Percentiles rank a stretch among this genome's conserved stretches.
phyloP scores from a whole-genome alignment of 2,888 invertebrate species.

The Leptopterna dolabrata region DNA sequence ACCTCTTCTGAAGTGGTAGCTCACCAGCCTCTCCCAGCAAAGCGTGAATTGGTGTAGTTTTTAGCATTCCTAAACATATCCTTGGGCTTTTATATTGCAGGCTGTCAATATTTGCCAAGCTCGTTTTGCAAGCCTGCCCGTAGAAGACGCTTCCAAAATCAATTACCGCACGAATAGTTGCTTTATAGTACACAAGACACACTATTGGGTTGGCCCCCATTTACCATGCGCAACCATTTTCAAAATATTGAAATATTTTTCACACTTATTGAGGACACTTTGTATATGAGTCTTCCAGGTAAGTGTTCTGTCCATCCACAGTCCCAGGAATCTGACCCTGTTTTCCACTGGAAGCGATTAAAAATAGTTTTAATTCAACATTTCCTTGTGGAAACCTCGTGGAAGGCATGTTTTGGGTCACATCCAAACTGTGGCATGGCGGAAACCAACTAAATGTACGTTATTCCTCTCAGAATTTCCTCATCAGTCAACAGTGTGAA shows the following conservation, averaged over 20 bases:
- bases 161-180: not conserved
- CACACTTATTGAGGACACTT: not conserved
- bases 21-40: not conserved
- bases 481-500: too few relatives aligned
- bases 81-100: not conserved
- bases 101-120: not conserved
- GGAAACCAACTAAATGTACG: too few relatives aligned
- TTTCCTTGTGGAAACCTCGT: too few relatives aligned
- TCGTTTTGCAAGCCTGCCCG: not conserved
- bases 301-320: not conserved
- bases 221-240: not conserved
- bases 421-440: too few relatives aligned
- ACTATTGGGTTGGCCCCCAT: not conserved
- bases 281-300: conserved; percentile 6
- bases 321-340: not conserved
- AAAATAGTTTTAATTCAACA: too few relatives aligned
- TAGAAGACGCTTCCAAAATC: not conserved
- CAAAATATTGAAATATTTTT: not conserved
- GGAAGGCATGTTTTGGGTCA: too few relatives aligned
- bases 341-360: not conserved
- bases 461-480: too few relatives aligned
- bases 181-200: not conserved
- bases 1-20: too few relatives aligned
- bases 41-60: not conserved
- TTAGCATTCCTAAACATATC: not conserved